Percentiles rank a stretch among this genome's conserved stretches.
Evolutionary conservation across 1,140 invertebrate species (phyloP).

Genomic region (Drosophila kikkawai): DNA sequence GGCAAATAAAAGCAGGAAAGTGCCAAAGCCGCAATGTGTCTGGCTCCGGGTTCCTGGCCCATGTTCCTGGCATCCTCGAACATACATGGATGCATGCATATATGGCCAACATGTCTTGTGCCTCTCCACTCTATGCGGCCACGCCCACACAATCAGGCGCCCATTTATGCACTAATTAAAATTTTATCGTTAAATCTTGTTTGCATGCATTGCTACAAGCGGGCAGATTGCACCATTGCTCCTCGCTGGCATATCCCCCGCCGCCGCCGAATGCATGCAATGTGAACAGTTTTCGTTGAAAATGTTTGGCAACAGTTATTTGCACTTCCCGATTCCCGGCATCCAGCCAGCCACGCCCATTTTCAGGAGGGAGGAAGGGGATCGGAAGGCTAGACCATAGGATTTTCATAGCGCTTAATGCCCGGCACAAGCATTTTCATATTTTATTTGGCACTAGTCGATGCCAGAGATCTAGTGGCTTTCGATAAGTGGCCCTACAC

Average conservation of each 20-base stretch:
- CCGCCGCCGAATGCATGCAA: slow-evolving; percentile 60
- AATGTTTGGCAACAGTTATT: slow-evolving; percentile 83
- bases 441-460: slow-evolving; percentile 66
- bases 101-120: slow-evolving; percentile 54
- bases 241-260: slow-evolving; percentile 2
- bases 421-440: slow-evolving; percentile 63
- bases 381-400: slow-evolving; percentile 32
- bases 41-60: slow-evolving; percentile 26
- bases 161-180: slow-evolving; percentile 84
- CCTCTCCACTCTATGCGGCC: slow-evolving; percentile 40
- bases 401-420: slow-evolving; percentile 50
- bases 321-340: slow-evolving; percentile 62
- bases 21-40: slow-evolving; percentile 75
- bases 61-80: slow-evolving; percentile 12
- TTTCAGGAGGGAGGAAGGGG: neutral
- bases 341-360: slow-evolving; percentile 26
- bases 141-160: slow-evolving; percentile 81
- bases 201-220: slow-evolving; percentile 80
- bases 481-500: slow-evolving; percentile 52
- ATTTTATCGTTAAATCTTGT: slow-evolving; percentile 84
- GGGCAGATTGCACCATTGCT: slow-evolving; percentile 25
- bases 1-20: slow-evolving; percentile 75
- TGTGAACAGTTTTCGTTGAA: slow-evolving; percentile 74
- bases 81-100: slow-evolving; percentile 7
- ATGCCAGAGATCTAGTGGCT: slow-evolving; percentile 47